Conservation (phyloP, 1,140 invertebrate species). For the Zaprionus tsacasi region DNA sequence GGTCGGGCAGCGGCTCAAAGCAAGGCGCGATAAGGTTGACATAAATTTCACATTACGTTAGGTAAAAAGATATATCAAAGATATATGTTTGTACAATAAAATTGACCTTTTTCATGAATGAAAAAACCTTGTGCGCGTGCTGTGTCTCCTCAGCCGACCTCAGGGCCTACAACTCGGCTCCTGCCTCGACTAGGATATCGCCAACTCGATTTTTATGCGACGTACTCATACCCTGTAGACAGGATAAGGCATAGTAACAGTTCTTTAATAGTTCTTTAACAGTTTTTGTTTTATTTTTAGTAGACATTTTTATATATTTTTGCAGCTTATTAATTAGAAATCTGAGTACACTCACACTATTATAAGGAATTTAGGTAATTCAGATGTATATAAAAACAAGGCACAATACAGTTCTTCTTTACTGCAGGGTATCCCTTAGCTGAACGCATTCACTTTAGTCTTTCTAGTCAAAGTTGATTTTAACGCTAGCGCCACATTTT, state of each 20-base stretch:
- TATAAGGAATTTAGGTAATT: too few species aligned
- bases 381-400: too few species aligned
- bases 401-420: too few species aligned
- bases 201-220: not conserved
- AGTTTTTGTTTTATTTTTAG: too few species aligned
- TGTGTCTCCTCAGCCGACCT: not conserved
- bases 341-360: too few species aligned
- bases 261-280: too few species aligned
- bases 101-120: slow-evolving; percentile 66
- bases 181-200: not conserved
- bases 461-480: slow-evolving; percentile 49
- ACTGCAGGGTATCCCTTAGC: slow-evolving; percentile 8
- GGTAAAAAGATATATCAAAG: slow-evolving; percentile 24
- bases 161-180: too few species aligned
- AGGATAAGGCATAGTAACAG: too few species aligned
- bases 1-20: slow-evolving; percentile 1
- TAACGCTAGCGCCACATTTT: slow-evolving; percentile 73
- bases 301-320: too few species aligned
- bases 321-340: too few species aligned
- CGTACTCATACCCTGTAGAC: not conserved
- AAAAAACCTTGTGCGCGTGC: slow-evolving; percentile 48
- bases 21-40: slow-evolving; percentile 74
- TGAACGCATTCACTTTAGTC: not conserved
- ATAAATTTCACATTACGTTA: slow-evolving; percentile 76
- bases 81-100: slow-evolving; percentile 16